A percentile compares a stretch with the other conserved stretches of the same genome.
These are phyloP conservation scores for Amphiduros pacificus DNA, from an alignment of 2,888 invertebrate species.

Conservation along the genomic window DNA sequence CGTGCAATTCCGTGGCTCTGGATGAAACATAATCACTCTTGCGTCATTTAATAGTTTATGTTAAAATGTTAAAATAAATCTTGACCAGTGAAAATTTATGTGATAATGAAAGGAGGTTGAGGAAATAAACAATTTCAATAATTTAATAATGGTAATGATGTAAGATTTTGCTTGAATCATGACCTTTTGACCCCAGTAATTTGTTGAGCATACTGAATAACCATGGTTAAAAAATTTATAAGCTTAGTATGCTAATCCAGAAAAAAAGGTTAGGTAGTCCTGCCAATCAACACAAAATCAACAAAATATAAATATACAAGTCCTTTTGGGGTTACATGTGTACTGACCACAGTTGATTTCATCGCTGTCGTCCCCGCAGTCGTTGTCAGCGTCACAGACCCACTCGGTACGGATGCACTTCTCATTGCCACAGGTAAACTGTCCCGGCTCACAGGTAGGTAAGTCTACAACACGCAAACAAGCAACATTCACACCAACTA, in stretches of 20 bases:
- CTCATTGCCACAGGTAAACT: constrained; percentile 15
- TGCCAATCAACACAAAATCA: background rate
- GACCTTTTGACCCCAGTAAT: too few species aligned
- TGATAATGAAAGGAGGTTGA: background rate
- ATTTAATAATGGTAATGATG: too few species aligned
- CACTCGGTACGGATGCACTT: constrained; percentile 17
- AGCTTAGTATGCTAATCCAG: too few species aligned
- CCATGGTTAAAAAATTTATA: too few species aligned
- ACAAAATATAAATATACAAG: background rate
- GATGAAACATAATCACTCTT: background rate
- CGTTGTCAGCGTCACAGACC: constrained; percentile 25
- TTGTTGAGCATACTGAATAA: too few species aligned
- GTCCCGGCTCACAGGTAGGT: constrained; percentile 9
- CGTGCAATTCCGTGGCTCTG: constrained; percentile 22
- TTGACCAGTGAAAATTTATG: background rate
- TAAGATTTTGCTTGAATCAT: too few species aligned
- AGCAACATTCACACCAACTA: background rate
- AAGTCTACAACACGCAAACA: constrained; percentile 1
- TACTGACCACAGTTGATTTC: constrained; percentile 22
- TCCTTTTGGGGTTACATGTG: too few species aligned
- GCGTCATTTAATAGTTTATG: too few species aligned
- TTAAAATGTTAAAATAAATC: background rate
- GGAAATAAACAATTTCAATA: background rate
- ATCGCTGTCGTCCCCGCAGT: constrained; percentile 24
- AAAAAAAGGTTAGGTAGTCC: too few species aligned